Evolutionary conservation across 2,888 invertebrate genomes (phyloP).

Genomic region (Andrena praecox): DNA sequence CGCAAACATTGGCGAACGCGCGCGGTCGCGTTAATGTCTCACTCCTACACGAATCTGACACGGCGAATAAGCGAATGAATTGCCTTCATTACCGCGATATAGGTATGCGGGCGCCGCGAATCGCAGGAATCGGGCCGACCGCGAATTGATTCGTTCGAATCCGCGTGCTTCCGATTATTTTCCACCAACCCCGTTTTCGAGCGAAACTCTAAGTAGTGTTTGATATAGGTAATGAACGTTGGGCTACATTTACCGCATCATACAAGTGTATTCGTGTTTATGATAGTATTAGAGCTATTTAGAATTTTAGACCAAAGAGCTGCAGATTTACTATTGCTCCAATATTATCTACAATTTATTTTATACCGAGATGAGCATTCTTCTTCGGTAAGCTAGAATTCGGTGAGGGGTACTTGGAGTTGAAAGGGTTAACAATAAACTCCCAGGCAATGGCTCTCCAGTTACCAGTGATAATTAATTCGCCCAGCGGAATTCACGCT

Average conservation of each 20-base stretch:
- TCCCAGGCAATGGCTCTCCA: conserved; percentile 10
- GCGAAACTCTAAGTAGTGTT: background rate
- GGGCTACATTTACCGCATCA: no score
- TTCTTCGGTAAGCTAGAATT: background rate
- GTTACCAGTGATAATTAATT: conserved; percentile 28
- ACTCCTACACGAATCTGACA: conserved; percentile 71
- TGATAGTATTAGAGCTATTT: no score
- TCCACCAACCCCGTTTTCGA: background rate
- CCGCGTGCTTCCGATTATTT: background rate
- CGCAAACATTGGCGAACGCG: background rate
- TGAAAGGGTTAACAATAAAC: conserved; percentile 32
- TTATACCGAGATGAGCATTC: background rate
- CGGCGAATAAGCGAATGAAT: conserved; percentile 70
- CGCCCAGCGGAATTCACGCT: conserved; percentile 19
- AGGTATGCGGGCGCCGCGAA: conserved; percentile 65
- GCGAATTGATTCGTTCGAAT: background rate
- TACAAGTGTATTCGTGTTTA: no score
- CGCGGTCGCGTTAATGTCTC: conserved; percentile 62
- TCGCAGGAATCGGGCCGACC: conserved; percentile 56
- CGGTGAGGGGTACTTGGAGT: no score
- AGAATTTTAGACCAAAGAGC: no score
- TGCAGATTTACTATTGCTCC: no score
- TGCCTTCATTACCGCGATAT: conserved; percentile 69
- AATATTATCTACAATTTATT: background rate
- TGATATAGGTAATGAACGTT: no score